Evolutionary conservation across 1,140 invertebrate species (phyloP).

Genomic region (Zaprionus ghesquierei): DNA sequence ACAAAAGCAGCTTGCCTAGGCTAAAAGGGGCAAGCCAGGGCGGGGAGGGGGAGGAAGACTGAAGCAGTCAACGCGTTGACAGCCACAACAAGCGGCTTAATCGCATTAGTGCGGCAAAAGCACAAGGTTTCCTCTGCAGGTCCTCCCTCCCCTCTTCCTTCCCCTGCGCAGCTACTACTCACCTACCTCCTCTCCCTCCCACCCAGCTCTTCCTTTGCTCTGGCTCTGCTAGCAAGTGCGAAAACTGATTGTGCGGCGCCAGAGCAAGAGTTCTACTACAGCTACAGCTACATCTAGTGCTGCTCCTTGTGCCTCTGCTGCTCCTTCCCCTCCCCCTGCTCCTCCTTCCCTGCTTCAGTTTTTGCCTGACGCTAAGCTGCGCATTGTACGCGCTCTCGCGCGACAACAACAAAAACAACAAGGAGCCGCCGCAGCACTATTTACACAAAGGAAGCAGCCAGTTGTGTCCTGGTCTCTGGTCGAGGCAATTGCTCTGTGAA

Average conservation of each 20-base stretch:
- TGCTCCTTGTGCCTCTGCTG: neutral
- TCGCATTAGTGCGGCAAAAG: constrained; percentile 69
- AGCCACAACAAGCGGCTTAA: constrained; percentile 81
- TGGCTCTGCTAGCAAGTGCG: constrained; percentile 52
- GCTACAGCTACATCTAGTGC: no score
- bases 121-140: constrained; percentile 4
- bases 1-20: constrained; percentile 62
- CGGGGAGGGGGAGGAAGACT: constrained; percentile 8
- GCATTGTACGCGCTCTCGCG: constrained; percentile 49
- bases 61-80: constrained; percentile 75
- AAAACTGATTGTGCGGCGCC: constrained; percentile 73
- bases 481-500: constrained; percentile 46
- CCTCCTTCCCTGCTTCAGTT: constrained; percentile 9
- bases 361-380: constrained; percentile 42
- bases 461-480: constrained; percentile 15
- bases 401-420: constrained; percentile 32
- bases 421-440: constrained; percentile 44
- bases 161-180: neutral
- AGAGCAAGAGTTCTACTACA: constrained; percentile 12
- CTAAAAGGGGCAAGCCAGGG: neutral
- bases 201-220: no score
- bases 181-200: no score
- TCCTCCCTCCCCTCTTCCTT: neutral
- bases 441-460: constrained; percentile 64
- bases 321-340: neutral